Conservation (phyloP, 2,888 invertebrate species). For the Lithophane semibrunnea region DNA sequence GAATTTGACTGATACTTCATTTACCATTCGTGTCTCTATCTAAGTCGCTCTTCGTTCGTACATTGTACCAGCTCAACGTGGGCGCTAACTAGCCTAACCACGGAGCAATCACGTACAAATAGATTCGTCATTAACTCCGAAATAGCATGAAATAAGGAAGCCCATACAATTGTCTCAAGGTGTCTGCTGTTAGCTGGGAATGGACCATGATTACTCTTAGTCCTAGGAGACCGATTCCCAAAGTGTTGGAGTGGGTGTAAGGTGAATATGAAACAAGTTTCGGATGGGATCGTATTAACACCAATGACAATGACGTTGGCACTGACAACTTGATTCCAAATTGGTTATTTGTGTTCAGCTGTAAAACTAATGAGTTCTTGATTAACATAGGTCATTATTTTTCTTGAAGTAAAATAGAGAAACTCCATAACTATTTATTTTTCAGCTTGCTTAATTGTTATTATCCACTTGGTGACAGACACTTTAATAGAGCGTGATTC, state of each 20-base stretch:
- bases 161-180: constrained; percentile 54
- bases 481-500: no score
- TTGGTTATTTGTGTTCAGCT: no score
- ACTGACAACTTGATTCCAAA: no score
- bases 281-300: background rate
- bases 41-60: background rate
- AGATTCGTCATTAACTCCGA: constrained; percentile 49
- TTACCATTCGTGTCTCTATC: no score
- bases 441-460: no score
- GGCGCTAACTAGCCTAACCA: constrained; percentile 34
- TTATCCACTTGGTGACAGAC: no score
- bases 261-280: background rate
- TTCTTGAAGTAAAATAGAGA: no score
- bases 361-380: no score
- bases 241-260: constrained; percentile 23
- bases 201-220: constrained; percentile 22
- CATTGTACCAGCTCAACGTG: constrained; percentile 30
- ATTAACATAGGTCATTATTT: no score
- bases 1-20: no score
- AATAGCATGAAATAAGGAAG: constrained; percentile 53
- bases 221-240: background rate
- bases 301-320: no score
- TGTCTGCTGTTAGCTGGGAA: constrained; percentile 15
- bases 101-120: constrained; percentile 51
- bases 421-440: no score